Evolutionary conservation across 1,140 invertebrate species (phyloP), one percentile per base, ranked within the genome.

Genomic region (Heliconius nattereri): DNA sequence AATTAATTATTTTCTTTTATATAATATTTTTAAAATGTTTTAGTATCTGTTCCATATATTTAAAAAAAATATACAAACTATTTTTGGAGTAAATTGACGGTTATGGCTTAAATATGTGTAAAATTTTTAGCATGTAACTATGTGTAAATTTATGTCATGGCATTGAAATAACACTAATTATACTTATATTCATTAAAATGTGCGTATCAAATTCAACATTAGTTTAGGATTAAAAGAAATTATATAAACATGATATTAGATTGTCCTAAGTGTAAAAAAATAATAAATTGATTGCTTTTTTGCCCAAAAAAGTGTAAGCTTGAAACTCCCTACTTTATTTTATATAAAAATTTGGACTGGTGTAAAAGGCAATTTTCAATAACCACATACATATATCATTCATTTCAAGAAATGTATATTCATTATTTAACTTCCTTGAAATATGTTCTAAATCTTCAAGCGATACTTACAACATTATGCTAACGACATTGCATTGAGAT

Each of bases 401-500:
- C 11, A 23, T 45, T 45, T 45, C 40, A 45, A 45, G 40, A 45
- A 16, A 45, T 45, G 40, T 45, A 6, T 45, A 45, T 45, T 45
- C 13, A 60, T 26, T 60, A 13, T 60, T 60, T 60, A 26, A 60
- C 23, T 60, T 11, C 3, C 9, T 60, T 60, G 20, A n/a, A 23
- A 23, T 45, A 45, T 45, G 3, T 16, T 60, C n/a, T 60, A 23
- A 23, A 60, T 23, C 7, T 60, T 60, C 60, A 29, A 66, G 60
- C 60, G 11, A 11, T 66, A 66, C 60, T 66, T 66, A 26, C 60
- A 26, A 29, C 13, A 66, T 29, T 29, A 66, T 29, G 23, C 60
- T 66, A 66, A 66, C 60, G 2, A 23, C 60, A 26, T 70, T 76
- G 57, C 57, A 76, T 76, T 76, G 75, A 76, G 60, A 75, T 75